phyloP scores from a whole-genome alignment of 2,888 invertebrate genomes.

The Aelia acuminata region DNA sequence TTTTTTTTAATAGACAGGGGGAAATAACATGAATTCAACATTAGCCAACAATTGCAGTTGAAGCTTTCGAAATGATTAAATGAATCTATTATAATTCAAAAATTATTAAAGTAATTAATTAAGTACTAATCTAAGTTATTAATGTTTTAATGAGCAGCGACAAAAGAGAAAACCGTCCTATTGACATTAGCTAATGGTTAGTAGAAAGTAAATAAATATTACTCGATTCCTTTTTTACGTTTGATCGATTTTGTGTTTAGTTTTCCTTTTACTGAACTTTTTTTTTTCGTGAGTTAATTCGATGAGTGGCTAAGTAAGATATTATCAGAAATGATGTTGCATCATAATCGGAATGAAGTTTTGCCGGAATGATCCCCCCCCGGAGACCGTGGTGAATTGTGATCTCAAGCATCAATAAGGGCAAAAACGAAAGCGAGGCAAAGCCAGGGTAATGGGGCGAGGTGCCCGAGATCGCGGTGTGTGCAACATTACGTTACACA shows the following conservation, averaged over 20 bases:
- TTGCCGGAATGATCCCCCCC: neutral
- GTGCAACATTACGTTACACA: neutral
- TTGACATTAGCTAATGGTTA: neutral
- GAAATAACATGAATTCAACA: too few species aligned
- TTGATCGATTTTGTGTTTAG: neutral
- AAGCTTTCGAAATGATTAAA: too few species aligned
- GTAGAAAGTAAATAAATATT: neutral
- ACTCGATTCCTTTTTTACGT: neutral
- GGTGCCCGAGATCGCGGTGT: neutral
- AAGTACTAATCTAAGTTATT: too few species aligned
- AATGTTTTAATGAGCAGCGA: too few species aligned
- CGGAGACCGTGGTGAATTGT: neutral
- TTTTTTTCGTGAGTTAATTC: neutral
- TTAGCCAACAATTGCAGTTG: too few species aligned
- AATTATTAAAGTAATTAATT: too few species aligned
- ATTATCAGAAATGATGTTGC: conserved; percentile 3
- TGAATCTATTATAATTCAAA: too few species aligned
- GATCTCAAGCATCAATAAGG: conserved; percentile 23
- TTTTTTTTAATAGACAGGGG: too few species aligned
- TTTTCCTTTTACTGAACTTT: neutral
- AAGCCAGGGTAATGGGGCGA: neutral
- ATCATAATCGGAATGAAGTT: neutral
- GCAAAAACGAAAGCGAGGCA: conserved; percentile 16
- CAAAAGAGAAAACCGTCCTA: too few species aligned
- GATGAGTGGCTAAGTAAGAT: neutral